Evolutionary conservation across 2,888 invertebrate genomes (phyloP).

Genomic region (Ophion ellenae): DNA sequence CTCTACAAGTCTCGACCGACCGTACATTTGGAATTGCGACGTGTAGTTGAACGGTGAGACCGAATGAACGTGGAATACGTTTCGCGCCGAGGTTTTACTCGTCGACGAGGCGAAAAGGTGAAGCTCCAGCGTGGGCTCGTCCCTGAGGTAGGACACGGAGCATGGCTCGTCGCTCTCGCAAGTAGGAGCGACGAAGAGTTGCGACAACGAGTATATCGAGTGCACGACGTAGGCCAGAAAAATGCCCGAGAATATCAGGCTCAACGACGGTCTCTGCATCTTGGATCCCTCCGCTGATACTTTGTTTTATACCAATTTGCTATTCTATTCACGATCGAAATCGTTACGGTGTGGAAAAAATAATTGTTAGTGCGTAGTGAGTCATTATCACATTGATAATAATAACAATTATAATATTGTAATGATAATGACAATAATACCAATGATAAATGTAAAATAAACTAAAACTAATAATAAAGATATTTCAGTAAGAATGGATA

Average conservation of each 20-base stretch:
- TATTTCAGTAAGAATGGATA: not conserved
- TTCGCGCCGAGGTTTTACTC: conserved; percentile 85
- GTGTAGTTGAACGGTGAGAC: conserved; percentile 88
- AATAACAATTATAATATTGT: not conserved
- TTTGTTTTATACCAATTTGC: not conserved
- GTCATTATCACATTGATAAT: not conserved
- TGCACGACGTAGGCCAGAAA: conserved; percentile 89
- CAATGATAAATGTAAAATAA: not conserved
- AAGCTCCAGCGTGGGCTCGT: conserved; percentile 89
- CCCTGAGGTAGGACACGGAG: conserved; percentile 88
- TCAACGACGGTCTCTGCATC: conserved; percentile 85
- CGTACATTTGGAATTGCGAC: conserved; percentile 85
- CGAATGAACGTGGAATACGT: conserved; percentile 87
- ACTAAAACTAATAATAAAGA: not conserved
- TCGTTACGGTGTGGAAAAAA: not conserved
- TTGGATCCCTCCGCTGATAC: conserved; percentile 37
- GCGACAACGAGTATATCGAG: conserved; percentile 90
- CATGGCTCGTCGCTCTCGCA: conserved; percentile 88
- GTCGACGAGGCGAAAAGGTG: conserved; percentile 88
- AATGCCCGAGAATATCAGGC: conserved; percentile 86
- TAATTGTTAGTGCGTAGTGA: not conserved
- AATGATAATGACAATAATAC: not conserved
- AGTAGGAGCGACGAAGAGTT: conserved; percentile 89
- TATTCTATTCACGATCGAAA: not conserved
- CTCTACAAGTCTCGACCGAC: conserved; percentile 24